Base-by-base conservation (phyloP, 1,140 invertebrate genomes). In the Hyposmocoma kahamanoa region DNA sequence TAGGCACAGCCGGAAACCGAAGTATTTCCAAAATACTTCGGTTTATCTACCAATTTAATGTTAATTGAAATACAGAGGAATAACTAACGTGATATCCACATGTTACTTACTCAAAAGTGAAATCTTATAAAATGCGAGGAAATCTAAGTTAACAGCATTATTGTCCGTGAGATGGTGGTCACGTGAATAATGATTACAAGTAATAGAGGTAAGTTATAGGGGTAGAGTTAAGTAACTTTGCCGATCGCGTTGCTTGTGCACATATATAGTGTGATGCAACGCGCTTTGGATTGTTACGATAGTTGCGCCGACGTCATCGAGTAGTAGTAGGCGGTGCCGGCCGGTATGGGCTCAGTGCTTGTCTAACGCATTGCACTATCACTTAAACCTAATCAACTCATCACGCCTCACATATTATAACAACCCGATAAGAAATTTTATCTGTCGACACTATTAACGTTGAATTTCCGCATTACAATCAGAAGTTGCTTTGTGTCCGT, bases 261-360 rank as follows among this genome's bases (percentile, higher is more conserved):
- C 65, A 54, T 60, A 59, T 62, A 44, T 55, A n/a, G 28, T 42
- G 42, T 66, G 68, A 67, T 67, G 71, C 59, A 74, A 72, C 50
- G 39, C 34, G 49, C 50, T 45, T 59, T 17, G 32, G 15, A 60
- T 63, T 62, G 67, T 68, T 61, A 58, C 61, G 47, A 53, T 55
- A 46, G 5, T 6, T 5, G 11, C 24, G 24, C 24, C 24, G 24
- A 6, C 24, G 24, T 26, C 24, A 11, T 5, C 24, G 24, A 26
- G 5, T 11, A 26, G 24, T 11, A 11, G 24, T n/a, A 36, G 32
- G 32, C 32, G 58, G 50, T 34, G 34, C 43, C 42, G 50, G 28
- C 28, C 28, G 28, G 28, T 13, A 2, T 10, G 28, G 10, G 32
- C 15, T 17, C 32, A 17, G 13, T n/a, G 3, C 2, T 17, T 17